Evolutionary conservation across 2,888 invertebrate genomes (phyloP), one percentile per base, ranked within the genome.

Genomic region (Tenthredo amoena): DNA sequence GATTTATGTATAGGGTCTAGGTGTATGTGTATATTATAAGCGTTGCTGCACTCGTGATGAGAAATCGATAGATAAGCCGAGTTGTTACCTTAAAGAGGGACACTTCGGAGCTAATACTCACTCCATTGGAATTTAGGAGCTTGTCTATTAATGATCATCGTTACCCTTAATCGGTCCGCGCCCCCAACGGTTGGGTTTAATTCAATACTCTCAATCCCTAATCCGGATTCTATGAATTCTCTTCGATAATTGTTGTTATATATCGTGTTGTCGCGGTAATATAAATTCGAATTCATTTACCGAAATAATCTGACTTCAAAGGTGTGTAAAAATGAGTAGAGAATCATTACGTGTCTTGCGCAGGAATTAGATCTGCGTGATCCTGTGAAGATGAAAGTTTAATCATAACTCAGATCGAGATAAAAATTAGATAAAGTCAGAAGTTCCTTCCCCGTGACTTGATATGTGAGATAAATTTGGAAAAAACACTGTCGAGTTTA

Each of bases 21-120:
- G 18, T 26, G 47, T 43, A 40, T 10, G 12, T 74, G 43, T 74
- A 74, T 43, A 74, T 43, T 55, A 77, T 40, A n/a, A 37, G 34
- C 77, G 77, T 50, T 77, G 77, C 77, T 77, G 77, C 77, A 77
- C 77, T 77, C 34, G 77, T 77, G 77, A 77, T 77, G 77, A 77
- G 77, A 77, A 77, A 77, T 77, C 77, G 77, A 77, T 77, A 77
- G 77, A 77, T 77, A 77, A 77, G 55, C 77, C 77, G 77, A 77
- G 77, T 77, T 55, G 77, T 77, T 77, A 50, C 55, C 55, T 77
- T 77, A 77, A 77, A 77, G 77, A 77, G 77, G 50, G 77, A 77
- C 47, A 55, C 55, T 77, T 77, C 55, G 55, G 55, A 77, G 50
- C 55, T 55, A 55, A 77, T 77, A 77, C 77, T 50, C 77, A 77